Base-by-base conservation (phyloP, 2,888 invertebrate species). In the Nezara viridula region DNA sequence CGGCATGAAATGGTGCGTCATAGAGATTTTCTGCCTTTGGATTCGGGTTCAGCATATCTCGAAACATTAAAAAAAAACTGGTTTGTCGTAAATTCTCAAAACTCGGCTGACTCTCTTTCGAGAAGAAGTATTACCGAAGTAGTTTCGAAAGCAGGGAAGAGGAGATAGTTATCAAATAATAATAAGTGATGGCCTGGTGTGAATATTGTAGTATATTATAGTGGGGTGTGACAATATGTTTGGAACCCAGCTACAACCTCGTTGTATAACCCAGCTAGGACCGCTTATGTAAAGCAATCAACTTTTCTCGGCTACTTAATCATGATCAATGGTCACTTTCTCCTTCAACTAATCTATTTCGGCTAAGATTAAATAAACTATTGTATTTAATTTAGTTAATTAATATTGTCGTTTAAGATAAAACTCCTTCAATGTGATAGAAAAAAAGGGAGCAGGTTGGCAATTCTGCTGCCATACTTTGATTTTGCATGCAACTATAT, bases 301-400 rank as follows among this genome's bases (percentile, higher is more conserved):
- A 73, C 66, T 37, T 73, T 73, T 73, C 66, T 73, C 66, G 32
- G 16, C 66, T 73, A 73, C 66, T 73, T 73, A 73, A 73, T 73
- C 66, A 73, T 37, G 3, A 73, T 73, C 66, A 73, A 73, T 73
- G 32, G 32, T 21, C 37, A 73, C 66, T 73, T 73, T 73, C 66
- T 73, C 66, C 66, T 73, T 14, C 37, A 73, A 73, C 37, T 73
- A 73, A 73, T 73, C 66, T 73, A 37, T 73, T 19, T 73, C 19
- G 19, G 66, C 66, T 37, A 37, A 32, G 21, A 66, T 32, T 37
- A 37, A 73, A 19, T 19, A 32, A 73, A 32, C 66, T 73, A 73
- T 73, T 73, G 66, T 32, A 37, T 73, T 19, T 37, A 73, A 21
- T 73, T 37, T 73, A 73, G 32, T 9, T 37, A 21, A 73, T 37